Evolutionary conservation across 2,888 invertebrate species (phyloP).

Genomic region (Mamestra brassicae): DNA sequence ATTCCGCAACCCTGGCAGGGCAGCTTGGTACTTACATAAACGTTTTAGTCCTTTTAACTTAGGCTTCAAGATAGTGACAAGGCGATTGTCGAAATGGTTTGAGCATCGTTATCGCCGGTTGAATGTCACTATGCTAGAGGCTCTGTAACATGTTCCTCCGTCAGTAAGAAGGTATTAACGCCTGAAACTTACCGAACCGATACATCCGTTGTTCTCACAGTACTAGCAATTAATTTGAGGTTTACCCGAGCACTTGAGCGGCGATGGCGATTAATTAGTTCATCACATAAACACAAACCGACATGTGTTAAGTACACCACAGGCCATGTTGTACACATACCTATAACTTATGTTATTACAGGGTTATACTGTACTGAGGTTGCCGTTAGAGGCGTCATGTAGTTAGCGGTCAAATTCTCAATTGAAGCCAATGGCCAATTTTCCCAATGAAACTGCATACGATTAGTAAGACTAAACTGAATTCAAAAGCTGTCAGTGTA

Average conservation of each 20-base stretch:
- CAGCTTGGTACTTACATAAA: no score
- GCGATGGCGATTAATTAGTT: conserved; percentile 58
- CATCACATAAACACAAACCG: conserved; percentile 27
- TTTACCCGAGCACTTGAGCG: conserved; percentile 45
- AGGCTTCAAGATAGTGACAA: no score
- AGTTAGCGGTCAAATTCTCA: neutral
- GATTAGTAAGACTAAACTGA: no score
- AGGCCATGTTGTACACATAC: neutral
- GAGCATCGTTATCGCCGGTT: neutral
- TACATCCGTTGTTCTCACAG: neutral
- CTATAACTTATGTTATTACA: neutral
- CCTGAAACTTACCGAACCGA: neutral
- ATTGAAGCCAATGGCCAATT: no score
- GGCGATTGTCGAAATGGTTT: no score
- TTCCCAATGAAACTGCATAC: no score
- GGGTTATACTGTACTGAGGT: neutral
- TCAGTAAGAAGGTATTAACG: conserved; percentile 1
- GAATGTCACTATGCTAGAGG: no score
- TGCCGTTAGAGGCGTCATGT: no score
- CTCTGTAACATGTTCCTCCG: neutral
- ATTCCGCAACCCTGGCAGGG: no score
- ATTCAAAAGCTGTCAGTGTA: no score
- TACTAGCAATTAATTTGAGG: conserved; percentile 55
- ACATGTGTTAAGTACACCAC: conserved; percentile 24
- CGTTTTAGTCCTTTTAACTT: no score